Evolutionary conservation across 1,140 invertebrate species (phyloP).

Genomic region (Cyclina sinensis): DNA sequence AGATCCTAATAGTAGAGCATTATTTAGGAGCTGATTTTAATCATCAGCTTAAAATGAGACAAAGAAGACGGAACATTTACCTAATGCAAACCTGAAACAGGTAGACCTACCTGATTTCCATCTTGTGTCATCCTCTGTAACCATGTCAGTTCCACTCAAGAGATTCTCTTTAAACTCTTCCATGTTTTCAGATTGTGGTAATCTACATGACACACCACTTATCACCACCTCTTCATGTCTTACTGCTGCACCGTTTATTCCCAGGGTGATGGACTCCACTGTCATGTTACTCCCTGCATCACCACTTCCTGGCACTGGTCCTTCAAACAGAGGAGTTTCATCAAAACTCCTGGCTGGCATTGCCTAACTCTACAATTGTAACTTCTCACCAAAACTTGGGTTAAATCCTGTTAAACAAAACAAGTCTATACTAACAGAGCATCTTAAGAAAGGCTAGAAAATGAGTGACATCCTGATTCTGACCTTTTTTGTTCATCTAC

Average conservation of each 20-base stretch:
- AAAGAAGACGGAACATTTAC: too few relatives aligned
- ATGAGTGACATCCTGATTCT: too few relatives aligned
- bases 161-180: constrained; percentile 95
- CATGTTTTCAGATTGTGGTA: constrained; percentile 95
- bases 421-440: too few relatives aligned
- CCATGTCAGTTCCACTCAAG: constrained; percentile 94
- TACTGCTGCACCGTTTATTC: not conserved
- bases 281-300: not conserved
- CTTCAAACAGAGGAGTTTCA: constrained; percentile 14
- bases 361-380: not conserved
- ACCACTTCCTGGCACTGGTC: not conserved
- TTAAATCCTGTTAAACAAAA: too few relatives aligned
- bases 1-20: too few relatives aligned
- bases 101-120: constrained; percentile 34
- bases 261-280: not conserved
- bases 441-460: too few relatives aligned
- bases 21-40: too few relatives aligned
- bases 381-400: too few relatives aligned
- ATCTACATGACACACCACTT: constrained; percentile 94
- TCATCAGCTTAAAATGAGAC: too few relatives aligned
- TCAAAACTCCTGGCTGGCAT: constrained; percentile 56
- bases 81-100: too few relatives aligned
- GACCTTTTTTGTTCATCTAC: too few relatives aligned
- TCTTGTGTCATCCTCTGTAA: constrained; percentile 84
- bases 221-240: constrained; percentile 92